Conservation (phyloP, 2,888 invertebrate species). For the Arrhopalites spinosus region DNA sequence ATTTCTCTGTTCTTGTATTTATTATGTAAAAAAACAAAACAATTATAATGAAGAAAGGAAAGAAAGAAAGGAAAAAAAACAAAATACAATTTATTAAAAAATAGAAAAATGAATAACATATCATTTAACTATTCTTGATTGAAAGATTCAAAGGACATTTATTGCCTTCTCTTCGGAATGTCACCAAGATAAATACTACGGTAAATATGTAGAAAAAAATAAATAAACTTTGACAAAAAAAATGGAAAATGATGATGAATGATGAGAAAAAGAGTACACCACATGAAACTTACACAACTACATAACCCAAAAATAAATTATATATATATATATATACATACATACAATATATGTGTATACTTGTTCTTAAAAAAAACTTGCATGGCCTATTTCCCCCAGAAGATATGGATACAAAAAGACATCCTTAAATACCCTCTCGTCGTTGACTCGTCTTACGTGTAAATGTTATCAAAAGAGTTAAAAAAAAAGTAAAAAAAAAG, state of each 20-base stretch:
- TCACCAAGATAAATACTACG: slow-evolving; percentile 13
- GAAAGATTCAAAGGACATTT: slow-evolving; percentile 27
- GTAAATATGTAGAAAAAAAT: background rate
- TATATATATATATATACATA: slow-evolving; percentile 5
- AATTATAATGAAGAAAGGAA: no score
- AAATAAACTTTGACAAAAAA: background rate
- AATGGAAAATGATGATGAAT: background rate
- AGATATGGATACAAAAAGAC: slow-evolving; percentile 29
- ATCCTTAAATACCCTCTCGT: slow-evolving; percentile 1
- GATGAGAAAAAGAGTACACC: background rate
- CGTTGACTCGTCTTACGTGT: no score
- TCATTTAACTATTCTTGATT: slow-evolving; percentile 31
- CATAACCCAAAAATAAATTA: slow-evolving; percentile 6
- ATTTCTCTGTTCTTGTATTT: slow-evolving; percentile 24
- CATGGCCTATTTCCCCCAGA: slow-evolving; percentile 31
- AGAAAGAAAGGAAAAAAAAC: no score
- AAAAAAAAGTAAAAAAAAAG: background rate
- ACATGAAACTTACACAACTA: background rate
- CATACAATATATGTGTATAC: slow-evolving; percentile 7
- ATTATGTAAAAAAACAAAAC: no score
- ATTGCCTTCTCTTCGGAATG: slow-evolving; percentile 34
- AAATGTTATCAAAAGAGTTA: slow-evolving; percentile 19
- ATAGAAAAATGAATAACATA: no score
- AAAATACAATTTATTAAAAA: slow-evolving; percentile 10
- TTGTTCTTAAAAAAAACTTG: slow-evolving; percentile 20